Conservation (phyloP, 1,140 invertebrate genomes). For the Achroia grisella region DNA sequence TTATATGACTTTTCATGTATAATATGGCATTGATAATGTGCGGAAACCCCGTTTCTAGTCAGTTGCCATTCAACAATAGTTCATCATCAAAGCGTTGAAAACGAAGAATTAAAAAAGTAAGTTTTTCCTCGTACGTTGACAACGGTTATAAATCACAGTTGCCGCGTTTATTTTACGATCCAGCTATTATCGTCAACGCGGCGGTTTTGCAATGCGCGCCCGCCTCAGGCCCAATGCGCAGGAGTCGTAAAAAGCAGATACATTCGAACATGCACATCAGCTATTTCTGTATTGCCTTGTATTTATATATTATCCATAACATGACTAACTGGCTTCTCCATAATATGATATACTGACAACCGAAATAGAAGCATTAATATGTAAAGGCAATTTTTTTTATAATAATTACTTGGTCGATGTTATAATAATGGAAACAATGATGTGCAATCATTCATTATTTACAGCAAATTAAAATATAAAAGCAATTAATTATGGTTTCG, state of each 20-base stretch:
- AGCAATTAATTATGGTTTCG: too few species aligned
- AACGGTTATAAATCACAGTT: slow-evolving; percentile 54
- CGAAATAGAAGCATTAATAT: too few species aligned
- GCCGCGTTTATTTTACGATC: slow-evolving; percentile 63
- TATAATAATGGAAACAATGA: too few species aligned
- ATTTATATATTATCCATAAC: slow-evolving; percentile 23
- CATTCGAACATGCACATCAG: slow-evolving; percentile 47
- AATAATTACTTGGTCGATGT: too few species aligned
- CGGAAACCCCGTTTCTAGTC: slow-evolving; percentile 10
- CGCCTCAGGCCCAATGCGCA: slow-evolving; percentile 21
- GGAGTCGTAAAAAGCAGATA: slow-evolving; percentile 55
- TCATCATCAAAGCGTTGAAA: slow-evolving; percentile 47
- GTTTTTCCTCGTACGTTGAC: slow-evolving; percentile 50
- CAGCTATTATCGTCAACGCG: slow-evolving; percentile 57
- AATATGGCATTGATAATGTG: too few species aligned
- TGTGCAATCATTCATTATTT: too few species aligned
- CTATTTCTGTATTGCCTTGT: slow-evolving; percentile 47
- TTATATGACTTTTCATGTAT: too few species aligned
- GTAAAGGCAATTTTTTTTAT: too few species aligned
- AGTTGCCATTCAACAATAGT: slow-evolving; percentile 32
- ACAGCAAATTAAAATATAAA: too few species aligned
- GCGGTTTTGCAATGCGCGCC: slow-evolving; percentile 57
- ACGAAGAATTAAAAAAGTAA: slow-evolving; percentile 44
- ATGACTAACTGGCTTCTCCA: not conserved
- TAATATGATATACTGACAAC: too few species aligned